Evolutionary conservation across 1,140 invertebrate species (phyloP), one percentile per base, ranked within the genome.

Genomic region (Drosophila pseudoananassae): DNA sequence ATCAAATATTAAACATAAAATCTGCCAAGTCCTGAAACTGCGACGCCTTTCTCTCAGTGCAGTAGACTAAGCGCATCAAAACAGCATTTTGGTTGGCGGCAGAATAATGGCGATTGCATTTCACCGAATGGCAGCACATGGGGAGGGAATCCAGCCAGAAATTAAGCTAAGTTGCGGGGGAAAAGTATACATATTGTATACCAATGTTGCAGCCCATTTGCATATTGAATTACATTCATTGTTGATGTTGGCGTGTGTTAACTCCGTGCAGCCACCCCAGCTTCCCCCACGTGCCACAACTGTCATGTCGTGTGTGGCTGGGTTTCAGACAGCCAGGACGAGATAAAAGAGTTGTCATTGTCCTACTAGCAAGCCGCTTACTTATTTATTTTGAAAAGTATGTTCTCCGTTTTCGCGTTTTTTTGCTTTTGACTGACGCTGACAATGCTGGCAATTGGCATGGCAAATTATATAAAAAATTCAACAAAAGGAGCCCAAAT

Each of bases 181-280:
- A 52, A 55, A 82, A 78, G 75, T 88, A 70, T 68, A 83, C 82
- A 88, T 79, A 76, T 27, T 27, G 25, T 27, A 27, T 27, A 27
- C 25, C 25, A 27, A 27, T 76, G 68, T 73, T 82, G 71, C 66
- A 58, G 53, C 52, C 71, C 78, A 87, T 87, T 87, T 87, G 83
- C 83, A 87, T 87, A 88, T 87, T 82, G 83, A 88, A 88, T 88
- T 88, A 88, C 83, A 76, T 68, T 76, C 78, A 88, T 88, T 88
- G 83, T 88, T 88, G 76, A 76, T 83, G 65, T 56, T 81, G 47
- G 65, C 73, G 53, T 69, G 63, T 43, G 60, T 78, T 73, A 70
- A 64, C 58, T 66, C 49, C 71, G 14, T 50, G 45, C 64, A 57
- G 36, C 52, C 31, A 40, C 56, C 51, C 53, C 38, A 15, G 38